Percentiles rank a stretch among this genome's conserved stretches.
These are phyloP conservation scores for Allacma fusca DNA, from an alignment of 2,888 invertebrate genomes.

Conservation along the genomic window DNA sequence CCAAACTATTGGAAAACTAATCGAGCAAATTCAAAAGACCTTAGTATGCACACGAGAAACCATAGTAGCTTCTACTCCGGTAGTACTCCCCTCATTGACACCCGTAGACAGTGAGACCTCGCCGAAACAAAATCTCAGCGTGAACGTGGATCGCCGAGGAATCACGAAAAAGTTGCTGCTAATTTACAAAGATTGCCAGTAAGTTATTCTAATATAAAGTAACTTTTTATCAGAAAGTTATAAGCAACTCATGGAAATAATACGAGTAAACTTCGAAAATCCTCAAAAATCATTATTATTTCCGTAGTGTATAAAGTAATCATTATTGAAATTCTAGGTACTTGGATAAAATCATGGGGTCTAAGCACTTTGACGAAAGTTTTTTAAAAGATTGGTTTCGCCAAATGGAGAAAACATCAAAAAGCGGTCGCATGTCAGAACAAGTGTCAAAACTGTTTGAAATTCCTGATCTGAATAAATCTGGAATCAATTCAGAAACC, in stretches of 20 bases:
- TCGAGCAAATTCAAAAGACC: slow-evolving; percentile 59
- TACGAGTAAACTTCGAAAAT: no score
- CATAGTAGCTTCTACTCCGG: slow-evolving; percentile 55
- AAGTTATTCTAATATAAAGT: slow-evolving; percentile 34
- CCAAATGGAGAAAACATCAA: slow-evolving; percentile 55
- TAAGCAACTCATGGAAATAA: no score
- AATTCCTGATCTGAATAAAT: slow-evolving; percentile 30
- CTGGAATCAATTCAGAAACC: background rate
- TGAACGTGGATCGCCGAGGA: slow-evolving; percentile 54
- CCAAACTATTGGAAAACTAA: slow-evolving; percentile 55
- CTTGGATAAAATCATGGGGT: slow-evolving; percentile 84
- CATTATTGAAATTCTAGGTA: slow-evolving; percentile 67
- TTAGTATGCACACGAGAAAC: slow-evolving; percentile 57
- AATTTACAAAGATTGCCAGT: slow-evolving; percentile 61
- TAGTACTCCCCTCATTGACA: slow-evolving; percentile 46
- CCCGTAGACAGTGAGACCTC: background rate
- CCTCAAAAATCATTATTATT: no score
- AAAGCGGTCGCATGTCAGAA: slow-evolving; percentile 72
- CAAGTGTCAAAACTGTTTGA: slow-evolving; percentile 69
- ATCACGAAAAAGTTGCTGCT: slow-evolving; percentile 56
- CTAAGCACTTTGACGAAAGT: slow-evolving; percentile 81
- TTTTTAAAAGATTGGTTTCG: slow-evolving; percentile 61
- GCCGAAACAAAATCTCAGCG: slow-evolving; percentile 44
- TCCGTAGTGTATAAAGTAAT: no score
- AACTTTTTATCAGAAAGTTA: no score